Conservation (phyloP, 2,113 vertebrate genomes). For the Cynocephalus volans region DNA sequence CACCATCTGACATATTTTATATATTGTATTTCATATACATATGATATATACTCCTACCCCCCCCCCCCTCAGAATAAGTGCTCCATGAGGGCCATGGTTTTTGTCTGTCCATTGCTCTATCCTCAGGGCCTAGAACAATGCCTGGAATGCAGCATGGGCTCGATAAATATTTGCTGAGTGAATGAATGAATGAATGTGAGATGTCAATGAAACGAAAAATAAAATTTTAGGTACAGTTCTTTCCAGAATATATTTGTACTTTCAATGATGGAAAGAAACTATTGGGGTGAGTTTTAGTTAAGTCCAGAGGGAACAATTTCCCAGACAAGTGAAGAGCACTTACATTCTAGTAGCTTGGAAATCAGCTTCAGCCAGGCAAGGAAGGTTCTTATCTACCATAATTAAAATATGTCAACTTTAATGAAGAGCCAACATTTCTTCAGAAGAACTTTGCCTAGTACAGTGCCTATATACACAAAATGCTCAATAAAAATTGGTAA, state of each 20-base stretch:
- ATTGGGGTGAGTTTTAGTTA: neutral
- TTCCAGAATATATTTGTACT: slow-evolving; percentile 56
- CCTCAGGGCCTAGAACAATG: neutral
- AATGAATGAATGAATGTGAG: neutral
- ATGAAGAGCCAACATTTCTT: slow-evolving; percentile 68
- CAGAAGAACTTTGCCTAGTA: slow-evolving; percentile 62
- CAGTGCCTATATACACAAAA: slow-evolving; percentile 29
- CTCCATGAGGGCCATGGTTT: neutral
- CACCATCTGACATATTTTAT: neutral
- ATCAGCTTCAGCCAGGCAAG: slow-evolving; percentile 69
- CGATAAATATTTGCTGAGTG: slow-evolving; percentile 48
- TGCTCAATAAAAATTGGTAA: slow-evolving; percentile 45
- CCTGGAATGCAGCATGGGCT: neutral
- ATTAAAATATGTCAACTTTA: slow-evolving; percentile 75
- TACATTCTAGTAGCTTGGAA: slow-evolving; percentile 54
- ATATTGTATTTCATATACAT: neutral
- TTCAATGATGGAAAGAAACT: slow-evolving; percentile 44
- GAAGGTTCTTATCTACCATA: slow-evolving; percentile 68
- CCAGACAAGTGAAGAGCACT: slow-evolving; percentile 64
- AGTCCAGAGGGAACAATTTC: slow-evolving; percentile 64
- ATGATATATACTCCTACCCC: neutral
- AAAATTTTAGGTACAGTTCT: slow-evolving; percentile 57
- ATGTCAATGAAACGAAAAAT: slow-evolving; percentile 57
- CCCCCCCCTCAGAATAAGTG: slow-evolving; percentile 8
- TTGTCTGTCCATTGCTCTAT: neutral